Percentiles rank a stretch among this genome's conserved stretches.
These are phyloP conservation scores for Drosophila athabasca DNA, from an alignment of 1,140 invertebrate species.

Conservation along the genomic window DNA sequence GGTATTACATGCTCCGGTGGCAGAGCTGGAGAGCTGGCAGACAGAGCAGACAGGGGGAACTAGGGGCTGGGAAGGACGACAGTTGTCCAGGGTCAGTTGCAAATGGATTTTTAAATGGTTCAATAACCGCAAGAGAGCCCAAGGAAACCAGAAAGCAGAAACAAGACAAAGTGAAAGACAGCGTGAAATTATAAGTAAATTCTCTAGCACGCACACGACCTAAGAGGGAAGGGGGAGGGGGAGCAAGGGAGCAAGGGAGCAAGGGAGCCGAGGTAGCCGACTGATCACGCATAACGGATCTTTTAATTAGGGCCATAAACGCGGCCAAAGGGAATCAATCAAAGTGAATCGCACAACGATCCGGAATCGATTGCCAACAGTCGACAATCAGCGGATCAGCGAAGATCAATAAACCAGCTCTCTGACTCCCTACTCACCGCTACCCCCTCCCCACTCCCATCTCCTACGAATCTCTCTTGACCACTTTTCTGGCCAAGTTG, in stretches of 20 bases:
- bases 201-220: slow-evolving; percentile 50
- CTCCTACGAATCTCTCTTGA: background rate
- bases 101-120: slow-evolving; percentile 76
- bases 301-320: slow-evolving; percentile 64
- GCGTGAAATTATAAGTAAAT: slow-evolving; percentile 53
- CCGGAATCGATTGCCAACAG: slow-evolving; percentile 30
- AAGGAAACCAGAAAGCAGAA: slow-evolving; percentile 3
- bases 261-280: background rate
- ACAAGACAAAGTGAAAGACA: slow-evolving; percentile 19
- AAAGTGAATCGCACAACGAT: slow-evolving; percentile 27
- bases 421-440: background rate
- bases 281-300: slow-evolving; percentile 66
- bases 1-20: slow-evolving; percentile 48
- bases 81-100: slow-evolving; percentile 58
- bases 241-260: background rate
- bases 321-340: slow-evolving; percentile 37
- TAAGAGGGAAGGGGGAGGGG: background rate
- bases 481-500: slow-evolving; percentile 21
- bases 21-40: background rate
- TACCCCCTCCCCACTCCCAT: background rate
- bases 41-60: slow-evolving; percentile 7
- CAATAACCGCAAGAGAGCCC: slow-evolving; percentile 37
- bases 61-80: slow-evolving; percentile 20
- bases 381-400: slow-evolving; percentile 21
- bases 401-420: slow-evolving; percentile 43